phyloP scores from a whole-genome alignment of 2,797 vertebrate species.

The Jordanella pulchra region DNA sequence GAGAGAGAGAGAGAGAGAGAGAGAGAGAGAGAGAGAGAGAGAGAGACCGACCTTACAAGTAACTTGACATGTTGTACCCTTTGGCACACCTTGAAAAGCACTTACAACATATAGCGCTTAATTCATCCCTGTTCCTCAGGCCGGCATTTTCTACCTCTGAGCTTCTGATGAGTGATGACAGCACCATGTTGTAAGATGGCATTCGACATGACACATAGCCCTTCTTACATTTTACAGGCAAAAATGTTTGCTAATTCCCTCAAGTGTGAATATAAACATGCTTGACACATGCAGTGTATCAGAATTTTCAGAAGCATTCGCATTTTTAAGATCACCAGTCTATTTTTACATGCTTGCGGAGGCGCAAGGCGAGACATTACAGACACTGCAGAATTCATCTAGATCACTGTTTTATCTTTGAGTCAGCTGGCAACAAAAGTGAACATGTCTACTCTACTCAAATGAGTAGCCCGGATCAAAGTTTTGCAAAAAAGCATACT shows the following conservation, averaged over 20 bases:
- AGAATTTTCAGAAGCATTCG: conserved; percentile 38
- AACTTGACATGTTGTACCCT: background rate
- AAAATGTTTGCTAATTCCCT: conserved; percentile 15
- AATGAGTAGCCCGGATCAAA: conserved; percentile 11
- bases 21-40: too few species aligned
- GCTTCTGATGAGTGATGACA: conserved; percentile 7
- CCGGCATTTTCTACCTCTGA: conserved; percentile 12
- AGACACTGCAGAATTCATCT: conserved; percentile 49
- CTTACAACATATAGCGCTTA: conserved; percentile 1
- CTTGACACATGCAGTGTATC: conserved; percentile 37
- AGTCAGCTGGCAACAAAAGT: conserved; percentile 15
- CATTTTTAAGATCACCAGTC: conserved; percentile 38
- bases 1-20: too few species aligned
- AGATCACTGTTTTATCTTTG: conserved; percentile 39
- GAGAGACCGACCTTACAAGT: background rate
- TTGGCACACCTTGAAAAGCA: conserved; percentile 4
- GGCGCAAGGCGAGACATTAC: conserved; percentile 23
- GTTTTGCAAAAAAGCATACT: background rate
- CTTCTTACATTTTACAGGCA: conserved; percentile 15
- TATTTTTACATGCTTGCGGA: conserved; percentile 44
- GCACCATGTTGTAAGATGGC: conserved; percentile 9
- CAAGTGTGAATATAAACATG: conserved; percentile 34
- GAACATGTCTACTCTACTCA: conserved; percentile 11
- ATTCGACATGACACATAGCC: conserved; percentile 12
- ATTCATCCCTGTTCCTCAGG: conserved; percentile 3